Percentiles rank a stretch among this genome's conserved stretches.
Evolutionary conservation across 2,888 invertebrate genomes (phyloP).

Genomic region (Abrostola tripartita): DNA sequence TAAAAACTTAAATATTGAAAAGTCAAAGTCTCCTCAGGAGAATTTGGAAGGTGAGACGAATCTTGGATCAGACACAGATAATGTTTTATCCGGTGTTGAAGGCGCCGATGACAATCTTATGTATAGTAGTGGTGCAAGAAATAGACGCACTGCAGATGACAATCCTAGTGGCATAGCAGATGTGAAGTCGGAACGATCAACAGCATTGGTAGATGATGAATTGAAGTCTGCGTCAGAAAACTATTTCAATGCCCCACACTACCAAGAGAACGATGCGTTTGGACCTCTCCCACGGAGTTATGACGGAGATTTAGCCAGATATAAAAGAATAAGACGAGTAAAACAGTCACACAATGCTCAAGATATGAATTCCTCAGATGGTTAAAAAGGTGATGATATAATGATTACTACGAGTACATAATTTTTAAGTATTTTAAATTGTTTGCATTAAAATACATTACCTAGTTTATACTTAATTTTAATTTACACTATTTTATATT

Average conservation of each 20-base stretch:
- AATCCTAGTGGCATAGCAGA: constrained; percentile 41
- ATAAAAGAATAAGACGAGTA: constrained; percentile 79
- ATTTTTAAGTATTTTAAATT: constrained; percentile 57
- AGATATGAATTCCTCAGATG: constrained; percentile 42
- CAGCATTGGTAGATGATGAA: constrained; percentile 57
- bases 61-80: constrained; percentile 80
- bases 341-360: constrained; percentile 63
- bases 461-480: constrained; percentile 55
- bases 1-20: constrained; percentile 46
- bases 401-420: constrained; percentile 28
- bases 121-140: constrained; percentile 70
- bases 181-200: constrained; percentile 53
- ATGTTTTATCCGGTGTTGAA: constrained; percentile 76
- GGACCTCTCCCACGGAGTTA: constrained; percentile 72
- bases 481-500: constrained; percentile 53
- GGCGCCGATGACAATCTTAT: constrained; percentile 81
- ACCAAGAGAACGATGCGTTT: constrained; percentile 76
- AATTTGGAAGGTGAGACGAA: constrained; percentile 62
- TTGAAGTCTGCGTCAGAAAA: constrained; percentile 59
- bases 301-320: constrained; percentile 74
- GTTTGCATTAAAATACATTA: constrained; percentile 45
- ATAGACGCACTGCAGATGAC: constrained; percentile 64
- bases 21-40: constrained; percentile 47
- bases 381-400: constrained; percentile 25
- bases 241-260: constrained; percentile 64